These are phyloP conservation scores for Muntiacus muntjak DNA, from an alignment of 2,113 vertebrate species.

Conservation along the genomic window DNA sequence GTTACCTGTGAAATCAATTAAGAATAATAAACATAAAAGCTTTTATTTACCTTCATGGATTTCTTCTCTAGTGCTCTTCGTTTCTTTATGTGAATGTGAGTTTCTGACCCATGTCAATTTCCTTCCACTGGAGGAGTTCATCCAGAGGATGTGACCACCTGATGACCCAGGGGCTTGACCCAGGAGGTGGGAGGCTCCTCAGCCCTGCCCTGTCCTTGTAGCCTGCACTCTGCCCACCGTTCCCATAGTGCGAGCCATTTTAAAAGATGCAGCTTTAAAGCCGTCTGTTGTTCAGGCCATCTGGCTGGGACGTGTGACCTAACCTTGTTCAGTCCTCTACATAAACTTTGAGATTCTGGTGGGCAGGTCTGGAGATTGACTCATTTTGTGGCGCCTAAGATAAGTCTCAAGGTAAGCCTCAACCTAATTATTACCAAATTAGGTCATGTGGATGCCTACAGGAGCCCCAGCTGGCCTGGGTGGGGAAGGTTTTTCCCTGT, in stretches of 20 bases:
- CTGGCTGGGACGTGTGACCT: fast-evolving
- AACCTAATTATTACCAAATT: neutral
- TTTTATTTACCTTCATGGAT: neutral
- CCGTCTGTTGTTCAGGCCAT: neutral
- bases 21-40: neutral
- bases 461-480: neutral
- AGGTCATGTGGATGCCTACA: neutral
- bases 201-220: neutral
- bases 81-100: neutral
- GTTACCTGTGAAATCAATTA: neutral
- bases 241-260: neutral
- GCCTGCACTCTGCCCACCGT: fast-evolving
- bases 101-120: neutral
- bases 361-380: fast-evolving
- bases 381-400: neutral
- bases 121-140: neutral
- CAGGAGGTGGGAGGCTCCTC: neutral
- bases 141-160: neutral
- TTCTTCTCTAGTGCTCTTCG: neutral
- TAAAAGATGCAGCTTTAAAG: neutral
- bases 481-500: neutral
- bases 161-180: fast-evolving
- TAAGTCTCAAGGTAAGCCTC: neutral
- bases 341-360: neutral
- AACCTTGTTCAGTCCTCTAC: too few species aligned